Evolutionary conservation across 2,113 vertebrate genomes (phyloP).

Genomic region (Gallinago media): DNA sequence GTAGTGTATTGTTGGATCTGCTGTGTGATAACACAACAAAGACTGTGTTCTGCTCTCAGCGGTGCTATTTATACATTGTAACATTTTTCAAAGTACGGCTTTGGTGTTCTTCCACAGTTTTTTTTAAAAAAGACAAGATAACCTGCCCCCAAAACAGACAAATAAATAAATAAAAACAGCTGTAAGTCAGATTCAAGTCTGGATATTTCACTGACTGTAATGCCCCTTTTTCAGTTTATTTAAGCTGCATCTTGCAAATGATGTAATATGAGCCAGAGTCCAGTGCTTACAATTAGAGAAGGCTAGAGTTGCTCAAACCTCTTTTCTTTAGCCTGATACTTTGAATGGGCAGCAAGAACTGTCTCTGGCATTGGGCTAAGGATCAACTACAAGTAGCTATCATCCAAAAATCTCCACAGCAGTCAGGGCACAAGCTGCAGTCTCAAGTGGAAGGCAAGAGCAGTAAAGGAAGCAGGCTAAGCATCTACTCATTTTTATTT

Average conservation of each 20-base stretch:
- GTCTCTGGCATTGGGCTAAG: background rate
- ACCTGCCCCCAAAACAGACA: background rate
- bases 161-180: background rate
- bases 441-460: constrained; percentile 7
- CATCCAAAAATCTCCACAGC: background rate
- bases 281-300: background rate
- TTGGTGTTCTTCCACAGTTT: background rate
- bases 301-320: background rate
- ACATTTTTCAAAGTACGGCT: constrained; percentile 48
- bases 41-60: constrained; percentile 52
- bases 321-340: background rate
- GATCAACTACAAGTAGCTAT: background rate
- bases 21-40: constrained; percentile 65
- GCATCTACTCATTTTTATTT: constrained; percentile 4
- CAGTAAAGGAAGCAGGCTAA: background rate
- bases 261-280: background rate
- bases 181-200: background rate
- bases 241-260: background rate
- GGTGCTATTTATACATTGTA: constrained; percentile 39
- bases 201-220: background rate
- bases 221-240: background rate
- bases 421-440: background rate
- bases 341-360: background rate
- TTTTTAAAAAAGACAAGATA: background rate
- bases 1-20: constrained; percentile 64